These are phyloP conservation scores for Molossus molossus DNA, from an alignment of 2,797 vertebrate species.

Conservation along the genomic window DNA sequence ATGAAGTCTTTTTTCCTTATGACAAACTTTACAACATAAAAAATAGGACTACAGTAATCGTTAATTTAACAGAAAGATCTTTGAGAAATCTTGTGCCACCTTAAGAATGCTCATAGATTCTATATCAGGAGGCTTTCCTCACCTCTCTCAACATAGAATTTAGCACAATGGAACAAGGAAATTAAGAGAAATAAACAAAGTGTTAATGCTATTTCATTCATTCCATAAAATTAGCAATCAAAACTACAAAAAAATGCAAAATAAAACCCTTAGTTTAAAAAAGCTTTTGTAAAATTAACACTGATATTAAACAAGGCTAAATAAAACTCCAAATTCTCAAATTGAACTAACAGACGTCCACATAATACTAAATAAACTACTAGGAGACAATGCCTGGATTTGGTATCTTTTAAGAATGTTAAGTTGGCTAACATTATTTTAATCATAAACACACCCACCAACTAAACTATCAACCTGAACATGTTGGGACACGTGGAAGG, in stretches of 20 bases:
- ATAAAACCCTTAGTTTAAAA: constrained; percentile 40
- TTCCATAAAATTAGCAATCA: constrained; percentile 44
- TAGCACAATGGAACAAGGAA: neutral
- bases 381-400: neutral
- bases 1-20: neutral
- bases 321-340: constrained; percentile 62
- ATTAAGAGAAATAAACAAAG: constrained; percentile 35
- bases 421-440: constrained; percentile 62
- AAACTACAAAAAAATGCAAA: constrained; percentile 51
- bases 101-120: constrained; percentile 51
- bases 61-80: constrained; percentile 40
- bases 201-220: constrained; percentile 21
- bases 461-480: constrained; percentile 68
- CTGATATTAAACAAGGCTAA: constrained; percentile 57
- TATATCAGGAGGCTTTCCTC: neutral
- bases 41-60: neutral
- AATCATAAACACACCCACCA: constrained; percentile 57
- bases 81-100: constrained; percentile 8
- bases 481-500: neutral
- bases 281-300: constrained; percentile 64
- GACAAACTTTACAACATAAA: neutral
- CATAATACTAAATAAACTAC: constrained; percentile 45
- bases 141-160: constrained; percentile 1
- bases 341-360: constrained; percentile 25
- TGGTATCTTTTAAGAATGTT: constrained; percentile 59